Evolutionary conservation across 2,888 invertebrate genomes (phyloP).

Genomic region (Agrilus mali): DNA sequence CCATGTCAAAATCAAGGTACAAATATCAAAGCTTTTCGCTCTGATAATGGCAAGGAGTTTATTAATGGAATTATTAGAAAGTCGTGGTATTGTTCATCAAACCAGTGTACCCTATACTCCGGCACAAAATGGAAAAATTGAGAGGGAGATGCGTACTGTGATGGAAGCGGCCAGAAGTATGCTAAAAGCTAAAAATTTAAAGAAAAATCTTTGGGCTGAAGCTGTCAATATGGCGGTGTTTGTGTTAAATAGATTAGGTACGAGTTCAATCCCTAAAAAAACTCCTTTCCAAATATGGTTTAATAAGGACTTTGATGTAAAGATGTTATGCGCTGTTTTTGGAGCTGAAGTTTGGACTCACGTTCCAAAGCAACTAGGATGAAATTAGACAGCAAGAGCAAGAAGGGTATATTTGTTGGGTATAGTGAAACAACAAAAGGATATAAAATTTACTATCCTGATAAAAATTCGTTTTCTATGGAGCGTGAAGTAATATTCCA

Average conservation of each 20-base stretch:
- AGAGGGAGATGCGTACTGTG: conserved; percentile 24
- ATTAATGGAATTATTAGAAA: conserved; percentile 15
- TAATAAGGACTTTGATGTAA: no score
- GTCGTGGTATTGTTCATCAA: conserved; percentile 20
- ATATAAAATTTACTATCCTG: conserved; percentile 11
- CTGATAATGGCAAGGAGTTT: conserved; percentile 22
- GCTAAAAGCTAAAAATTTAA: conserved; percentile 16
- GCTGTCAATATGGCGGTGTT: no score
- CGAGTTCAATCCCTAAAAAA: no score
- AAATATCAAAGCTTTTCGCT: conserved; percentile 15
- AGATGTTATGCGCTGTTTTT: conserved; percentile 23
- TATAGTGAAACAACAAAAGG: no score
- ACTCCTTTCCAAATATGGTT: no score
- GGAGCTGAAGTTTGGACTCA: conserved; percentile 23
- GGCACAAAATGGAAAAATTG: conserved; percentile 26
- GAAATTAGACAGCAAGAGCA: conserved; percentile 24
- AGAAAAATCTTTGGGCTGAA: no score
- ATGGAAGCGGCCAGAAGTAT: conserved; percentile 22
- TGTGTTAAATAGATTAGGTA: no score
- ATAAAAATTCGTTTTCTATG: conserved; percentile 10
- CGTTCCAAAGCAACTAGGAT: conserved; percentile 22
- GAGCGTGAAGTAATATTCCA: conserved; percentile 11
- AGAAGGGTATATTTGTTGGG: conserved; percentile 23
- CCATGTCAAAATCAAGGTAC: conserved; percentile 17
- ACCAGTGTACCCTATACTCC: conserved; percentile 21